Percentiles rank a stretch among this genome's conserved stretches.
These are phyloP conservation scores for Scaeva pyrastri DNA, from an alignment of 2,888 invertebrate species.

Conservation along the genomic window DNA sequence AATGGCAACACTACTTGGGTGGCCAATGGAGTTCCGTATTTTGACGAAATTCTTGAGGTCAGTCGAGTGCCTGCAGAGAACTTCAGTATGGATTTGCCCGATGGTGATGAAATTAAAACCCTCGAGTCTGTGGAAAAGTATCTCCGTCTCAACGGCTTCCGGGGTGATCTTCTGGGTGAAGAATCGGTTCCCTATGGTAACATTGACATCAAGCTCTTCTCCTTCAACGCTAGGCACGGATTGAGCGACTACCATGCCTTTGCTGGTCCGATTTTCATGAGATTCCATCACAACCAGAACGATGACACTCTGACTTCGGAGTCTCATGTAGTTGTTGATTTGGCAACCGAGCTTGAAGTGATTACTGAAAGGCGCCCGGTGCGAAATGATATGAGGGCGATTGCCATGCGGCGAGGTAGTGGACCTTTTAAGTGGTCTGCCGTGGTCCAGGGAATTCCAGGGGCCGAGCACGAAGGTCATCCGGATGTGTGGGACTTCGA, in stretches of 20 bases:
- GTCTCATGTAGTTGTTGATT: constrained; percentile 79
- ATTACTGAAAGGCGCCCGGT: constrained; percentile 82
- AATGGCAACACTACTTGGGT: constrained; percentile 86
- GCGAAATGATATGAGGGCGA: constrained; percentile 82
- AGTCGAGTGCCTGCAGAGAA: constrained; percentile 80
- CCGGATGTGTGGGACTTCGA: constrained; percentile 83
- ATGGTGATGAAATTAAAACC: constrained; percentile 80
- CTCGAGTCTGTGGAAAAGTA: constrained; percentile 82
- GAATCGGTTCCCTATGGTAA: constrained; percentile 83
- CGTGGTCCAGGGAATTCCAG: constrained; percentile 77
- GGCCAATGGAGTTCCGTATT: constrained; percentile 84
- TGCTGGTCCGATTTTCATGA: constrained; percentile 83
- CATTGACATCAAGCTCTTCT: constrained; percentile 83
- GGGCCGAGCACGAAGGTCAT: constrained; percentile 82
- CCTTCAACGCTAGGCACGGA: constrained; percentile 81
- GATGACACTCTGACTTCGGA: constrained; percentile 79
- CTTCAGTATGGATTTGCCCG: constrained; percentile 78
- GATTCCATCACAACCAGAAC: constrained; percentile 78
- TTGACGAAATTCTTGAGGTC: constrained; percentile 80
- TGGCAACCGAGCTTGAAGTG: constrained; percentile 81
- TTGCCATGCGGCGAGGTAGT: constrained; percentile 79
- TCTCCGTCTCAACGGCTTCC: constrained; percentile 81
- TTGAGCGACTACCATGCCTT: constrained; percentile 82
- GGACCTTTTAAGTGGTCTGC: constrained; percentile 83
- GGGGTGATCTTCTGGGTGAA: constrained; percentile 82